Conservation (phyloP, 64 coral and sea anemone species). For the Stichodactyla helianthus region DNA sequence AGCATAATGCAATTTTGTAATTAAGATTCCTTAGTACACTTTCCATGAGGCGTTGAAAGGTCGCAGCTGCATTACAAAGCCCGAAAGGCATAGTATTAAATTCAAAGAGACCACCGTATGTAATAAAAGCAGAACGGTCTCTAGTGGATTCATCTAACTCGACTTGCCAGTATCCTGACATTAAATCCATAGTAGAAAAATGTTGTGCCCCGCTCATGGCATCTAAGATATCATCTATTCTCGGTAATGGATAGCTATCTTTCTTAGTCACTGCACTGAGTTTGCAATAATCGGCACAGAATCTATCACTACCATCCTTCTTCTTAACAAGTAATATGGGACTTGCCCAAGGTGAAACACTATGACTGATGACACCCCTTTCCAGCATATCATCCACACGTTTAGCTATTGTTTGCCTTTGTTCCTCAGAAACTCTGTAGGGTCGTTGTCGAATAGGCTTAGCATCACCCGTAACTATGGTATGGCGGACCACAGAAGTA, state of each 20-base stretch:
- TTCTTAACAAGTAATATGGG: constrained; percentile 50
- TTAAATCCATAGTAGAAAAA: constrained; percentile 40
- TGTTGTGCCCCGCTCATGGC: constrained; percentile 28
- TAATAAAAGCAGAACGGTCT: constrained; percentile 15
- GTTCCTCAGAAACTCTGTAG: constrained; percentile 10
- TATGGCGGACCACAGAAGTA: neutral
- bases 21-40: neutral
- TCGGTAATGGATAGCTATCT: constrained; percentile 35
- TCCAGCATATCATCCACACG: constrained; percentile 35
- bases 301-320: constrained; percentile 35
- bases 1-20: constrained; percentile 5
- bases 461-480: constrained; percentile 27
- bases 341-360: neutral
- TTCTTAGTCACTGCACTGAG: constrained; percentile 9
- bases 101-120: neutral
- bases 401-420: constrained; percentile 9
- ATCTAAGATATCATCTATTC: constrained; percentile 38
- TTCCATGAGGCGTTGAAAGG: neutral
- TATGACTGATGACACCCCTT: neutral
- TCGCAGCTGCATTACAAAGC: neutral
- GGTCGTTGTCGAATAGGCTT: constrained; percentile 23
- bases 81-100: constrained; percentile 24
- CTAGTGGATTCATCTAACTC: constrained; percentile 6
- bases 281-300: constrained; percentile 14
- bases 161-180: constrained; percentile 41